Conservation (phyloP, 2,113 vertebrate genomes). For the Cnemophilus loriae region DNA sequence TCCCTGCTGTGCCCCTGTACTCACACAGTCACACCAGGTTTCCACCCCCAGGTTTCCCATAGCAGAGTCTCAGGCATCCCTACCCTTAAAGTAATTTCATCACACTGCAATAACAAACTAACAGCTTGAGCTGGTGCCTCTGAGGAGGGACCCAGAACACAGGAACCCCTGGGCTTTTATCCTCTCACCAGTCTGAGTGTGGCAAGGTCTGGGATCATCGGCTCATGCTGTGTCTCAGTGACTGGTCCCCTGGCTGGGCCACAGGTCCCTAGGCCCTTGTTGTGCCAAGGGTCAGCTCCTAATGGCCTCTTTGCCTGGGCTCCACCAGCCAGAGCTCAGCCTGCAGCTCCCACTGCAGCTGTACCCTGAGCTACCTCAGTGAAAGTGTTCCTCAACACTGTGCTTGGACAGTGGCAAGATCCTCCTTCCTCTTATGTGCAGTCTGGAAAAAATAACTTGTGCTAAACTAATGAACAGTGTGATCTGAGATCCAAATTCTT, state of each 20-base stretch:
- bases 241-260: not conserved
- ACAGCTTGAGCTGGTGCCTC: not conserved
- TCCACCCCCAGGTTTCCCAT: not conserved
- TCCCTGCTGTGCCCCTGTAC: not conserved
- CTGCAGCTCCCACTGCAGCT: not conserved
- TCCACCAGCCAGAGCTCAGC: not conserved
- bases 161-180: not conserved
- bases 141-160: not conserved
- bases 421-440: not conserved
- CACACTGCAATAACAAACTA: not conserved
- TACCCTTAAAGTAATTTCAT: not conserved
- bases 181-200: rapidly evolving
- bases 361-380: not conserved
- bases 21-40: not conserved
- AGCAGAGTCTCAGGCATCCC: not conserved
- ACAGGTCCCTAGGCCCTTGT: not conserved
- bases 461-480: not conserved
- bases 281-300: not conserved
- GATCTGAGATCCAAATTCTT: not conserved
- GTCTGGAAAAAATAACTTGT: not conserved
- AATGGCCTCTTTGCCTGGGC: not conserved
- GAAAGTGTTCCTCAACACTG: not conserved
- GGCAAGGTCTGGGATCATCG: rapidly evolving
- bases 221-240: not conserved
- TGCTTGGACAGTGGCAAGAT: not conserved